A percentile compares a stretch with the other conserved stretches of the same genome.
Evolutionary conservation across 2,797 vertebrate species (phyloP).

Genomic region (Nothura maculosa): DNA sequence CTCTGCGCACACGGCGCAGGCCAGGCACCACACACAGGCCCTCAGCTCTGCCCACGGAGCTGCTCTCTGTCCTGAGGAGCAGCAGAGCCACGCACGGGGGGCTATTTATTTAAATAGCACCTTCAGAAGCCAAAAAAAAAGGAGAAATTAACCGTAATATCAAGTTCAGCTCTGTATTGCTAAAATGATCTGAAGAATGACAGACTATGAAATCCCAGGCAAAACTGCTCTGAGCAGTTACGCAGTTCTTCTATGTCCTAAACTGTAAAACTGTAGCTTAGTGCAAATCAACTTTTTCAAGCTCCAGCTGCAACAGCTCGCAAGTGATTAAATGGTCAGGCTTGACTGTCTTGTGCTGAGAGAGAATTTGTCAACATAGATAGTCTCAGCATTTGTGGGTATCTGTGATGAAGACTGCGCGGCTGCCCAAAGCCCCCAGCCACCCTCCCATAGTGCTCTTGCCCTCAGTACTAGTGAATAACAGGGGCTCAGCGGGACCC

Average conservation of each 20-base stretch:
- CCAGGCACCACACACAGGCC: not conserved
- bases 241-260: not conserved
- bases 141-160: not conserved
- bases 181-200: not conserved
- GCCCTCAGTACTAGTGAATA: slow-evolving; percentile 46
- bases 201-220: not conserved
- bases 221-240: not conserved
- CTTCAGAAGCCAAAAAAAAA: accelerated
- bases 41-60: not conserved
- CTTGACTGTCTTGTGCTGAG: slow-evolving; percentile 45
- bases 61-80: not conserved
- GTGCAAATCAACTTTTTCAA: not conserved
- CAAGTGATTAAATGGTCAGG: slow-evolving; percentile 66
- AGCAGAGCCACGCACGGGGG: not conserved
- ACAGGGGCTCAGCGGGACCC: slow-evolving; percentile 58
- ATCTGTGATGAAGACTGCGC: slow-evolving; percentile 11
- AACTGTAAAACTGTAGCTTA: not conserved
- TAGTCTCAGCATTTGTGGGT: slow-evolving; percentile 1
- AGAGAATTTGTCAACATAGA: slow-evolving; percentile 60
- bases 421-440: slow-evolving; percentile 61
- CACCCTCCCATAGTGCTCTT: slow-evolving; percentile 61
- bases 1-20: not conserved
- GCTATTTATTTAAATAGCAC: not conserved
- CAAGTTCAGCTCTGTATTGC: not conserved
- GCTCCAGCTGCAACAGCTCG: slow-evolving; percentile 34